Percentiles rank a stretch among this genome's conserved stretches.
These are phyloP conservation scores for Spea bombifrons DNA, from an alignment of 2,113 vertebrate genomes.

Conservation along the genomic window DNA sequence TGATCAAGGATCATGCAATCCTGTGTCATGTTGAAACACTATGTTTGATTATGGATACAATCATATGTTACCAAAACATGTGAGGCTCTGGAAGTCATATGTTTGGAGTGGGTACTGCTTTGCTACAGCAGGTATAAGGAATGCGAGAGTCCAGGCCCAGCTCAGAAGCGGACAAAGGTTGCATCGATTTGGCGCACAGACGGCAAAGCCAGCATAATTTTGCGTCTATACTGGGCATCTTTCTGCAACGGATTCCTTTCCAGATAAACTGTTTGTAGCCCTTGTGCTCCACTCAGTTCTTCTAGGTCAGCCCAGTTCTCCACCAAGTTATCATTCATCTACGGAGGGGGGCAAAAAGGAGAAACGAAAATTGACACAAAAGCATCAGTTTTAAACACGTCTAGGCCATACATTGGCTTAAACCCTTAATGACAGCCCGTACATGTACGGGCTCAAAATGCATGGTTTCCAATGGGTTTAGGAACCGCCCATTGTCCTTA, in stretches of 20 bases:
- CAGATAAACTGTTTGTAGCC: slow-evolving; percentile 91
- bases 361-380: neutral
- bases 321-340: slow-evolving; percentile 97
- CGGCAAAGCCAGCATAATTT: slow-evolving; percentile 93
- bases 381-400: neutral
- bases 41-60: neutral
- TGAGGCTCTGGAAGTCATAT: neutral
- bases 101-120: slow-evolving; percentile 44
- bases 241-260: slow-evolving; percentile 95
- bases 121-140: slow-evolving; percentile 26
- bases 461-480: too few relatives aligned
- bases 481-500: too few relatives aligned
- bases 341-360: slow-evolving; percentile 22
- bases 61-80: neutral
- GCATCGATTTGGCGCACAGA: slow-evolving; percentile 94
- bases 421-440: too few relatives aligned
- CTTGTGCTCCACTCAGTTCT: slow-evolving; percentile 86
- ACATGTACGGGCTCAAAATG: too few relatives aligned
- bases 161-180: slow-evolving; percentile 92
- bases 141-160: slow-evolving; percentile 36
- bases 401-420: neutral
- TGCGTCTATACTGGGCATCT: slow-evolving; percentile 94
- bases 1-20: neutral
- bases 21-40: neutral
- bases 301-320: slow-evolving; percentile 96